These are phyloP conservation scores for Sander vitreus DNA, from an alignment of 2,113 vertebrate species.

Conservation along the genomic window DNA sequence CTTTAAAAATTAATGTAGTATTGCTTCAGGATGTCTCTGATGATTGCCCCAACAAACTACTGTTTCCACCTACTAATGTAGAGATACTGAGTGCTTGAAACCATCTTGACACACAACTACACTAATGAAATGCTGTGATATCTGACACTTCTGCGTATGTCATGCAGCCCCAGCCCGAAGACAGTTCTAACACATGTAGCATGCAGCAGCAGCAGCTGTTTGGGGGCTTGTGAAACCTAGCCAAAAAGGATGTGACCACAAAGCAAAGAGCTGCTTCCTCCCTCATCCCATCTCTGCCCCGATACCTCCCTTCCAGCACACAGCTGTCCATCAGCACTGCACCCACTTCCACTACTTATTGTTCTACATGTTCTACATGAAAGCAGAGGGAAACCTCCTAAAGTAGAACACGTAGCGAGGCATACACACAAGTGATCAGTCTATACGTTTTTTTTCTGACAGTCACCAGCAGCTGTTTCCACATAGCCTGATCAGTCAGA, in stretches of 20 bases:
- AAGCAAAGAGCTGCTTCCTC: conserved; percentile 83
- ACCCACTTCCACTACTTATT: conserved; percentile 70
- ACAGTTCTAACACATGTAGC: conserved; percentile 53
- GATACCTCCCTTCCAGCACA: conserved; percentile 75
- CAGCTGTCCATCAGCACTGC: conserved; percentile 80
- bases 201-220: conserved; percentile 77
- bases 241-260: conserved; percentile 81
- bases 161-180: conserved; percentile 1
- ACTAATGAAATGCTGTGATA: neutral
- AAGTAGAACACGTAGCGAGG: conserved; percentile 22
- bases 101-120: neutral
- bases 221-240: conserved; percentile 66
- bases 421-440: conserved; percentile 23
- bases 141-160: conserved; percentile 2
- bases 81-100: neutral
- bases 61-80: neutral
- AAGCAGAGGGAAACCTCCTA: conserved; percentile 34
- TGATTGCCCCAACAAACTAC: neutral
- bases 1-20: neutral
- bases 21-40: neutral
- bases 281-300: conserved; percentile 74
- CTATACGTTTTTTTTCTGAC: conserved; percentile 15
- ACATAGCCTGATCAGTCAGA: conserved; percentile 14
- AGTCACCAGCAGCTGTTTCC: conserved; percentile 34
- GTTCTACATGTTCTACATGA: conserved; percentile 69